Conservation (phyloP, 2,113 vertebrate species). For the Amphiprion percula region DNA sequence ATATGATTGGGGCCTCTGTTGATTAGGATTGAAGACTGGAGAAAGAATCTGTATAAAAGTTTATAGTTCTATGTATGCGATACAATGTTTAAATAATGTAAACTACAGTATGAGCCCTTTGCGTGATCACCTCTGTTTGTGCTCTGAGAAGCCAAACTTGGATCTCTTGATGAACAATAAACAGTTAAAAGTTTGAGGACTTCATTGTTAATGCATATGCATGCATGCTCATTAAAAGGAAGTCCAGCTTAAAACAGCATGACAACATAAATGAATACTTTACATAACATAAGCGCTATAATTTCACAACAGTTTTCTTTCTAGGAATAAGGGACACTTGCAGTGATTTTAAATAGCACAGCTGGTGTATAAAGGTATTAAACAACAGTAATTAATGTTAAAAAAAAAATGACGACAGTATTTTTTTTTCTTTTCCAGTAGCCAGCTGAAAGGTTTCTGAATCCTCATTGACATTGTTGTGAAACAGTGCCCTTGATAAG, state of each 20-base stretch:
- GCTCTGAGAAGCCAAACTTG: conserved; percentile 5
- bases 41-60: not conserved
- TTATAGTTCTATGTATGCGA: not conserved
- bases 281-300: conserved; percentile 65
- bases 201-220: conserved; percentile 27
- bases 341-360: conserved; percentile 54
- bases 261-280: conserved; percentile 33
- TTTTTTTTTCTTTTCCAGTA: conserved; percentile 76
- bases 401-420: conserved; percentile 30
- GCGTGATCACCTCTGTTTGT: conserved; percentile 8
- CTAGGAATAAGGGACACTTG: conserved; percentile 54
- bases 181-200: not conserved
- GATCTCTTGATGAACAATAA: conserved; percentile 21
- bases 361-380: conserved; percentile 30
- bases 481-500: conserved; percentile 69
- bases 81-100: conserved; percentile 12
- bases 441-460: conserved; percentile 73
- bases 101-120: conserved; percentile 9
- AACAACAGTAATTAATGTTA: conserved; percentile 46
- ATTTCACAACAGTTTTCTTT: conserved; percentile 54
- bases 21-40: not conserved
- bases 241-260: conserved; percentile 52
- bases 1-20: conserved; percentile 8
- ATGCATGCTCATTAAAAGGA: conserved; percentile 23
- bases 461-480: conserved; percentile 65